A percentile compares a stretch with the other conserved stretches of the same genome.
Conservation (phyloP, 2,888 invertebrate genomes). For the Agrotis exclamationis region DNA sequence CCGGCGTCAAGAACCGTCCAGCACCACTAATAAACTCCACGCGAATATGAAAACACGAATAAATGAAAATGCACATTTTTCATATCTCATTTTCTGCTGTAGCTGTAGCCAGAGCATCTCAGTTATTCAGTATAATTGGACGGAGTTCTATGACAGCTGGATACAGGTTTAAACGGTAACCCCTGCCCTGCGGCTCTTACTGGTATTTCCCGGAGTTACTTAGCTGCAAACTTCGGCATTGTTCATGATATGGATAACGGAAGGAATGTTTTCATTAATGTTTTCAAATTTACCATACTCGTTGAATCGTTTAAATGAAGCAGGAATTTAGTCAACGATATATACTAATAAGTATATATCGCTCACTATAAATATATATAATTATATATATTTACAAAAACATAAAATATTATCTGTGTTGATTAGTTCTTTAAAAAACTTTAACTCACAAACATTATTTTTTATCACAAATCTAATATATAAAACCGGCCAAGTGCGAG, state of each 20-base stretch:
- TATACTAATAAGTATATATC: too few species aligned
- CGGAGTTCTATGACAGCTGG: slow-evolving; percentile 34
- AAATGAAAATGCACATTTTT: slow-evolving; percentile 47
- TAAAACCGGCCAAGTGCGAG: too few species aligned
- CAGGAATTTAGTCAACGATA: too few species aligned
- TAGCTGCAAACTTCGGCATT: slow-evolving; percentile 34
- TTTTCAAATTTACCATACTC: slow-evolving; percentile 15
- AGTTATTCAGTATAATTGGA: slow-evolving; percentile 33
- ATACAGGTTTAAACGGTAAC: slow-evolving; percentile 37
- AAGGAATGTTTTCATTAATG: slow-evolving; percentile 31
- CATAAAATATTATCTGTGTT: too few species aligned
- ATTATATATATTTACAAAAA: too few species aligned
- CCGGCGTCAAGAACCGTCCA: slow-evolving; percentile 66
- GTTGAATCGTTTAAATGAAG: not conserved
- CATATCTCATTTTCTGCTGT: slow-evolving; percentile 25
- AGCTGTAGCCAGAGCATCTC: slow-evolving; percentile 30
- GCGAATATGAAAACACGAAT: slow-evolving; percentile 29
- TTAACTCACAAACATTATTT: too few species aligned
- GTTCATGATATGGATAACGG: slow-evolving; percentile 20
- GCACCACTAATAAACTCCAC: slow-evolving; percentile 57
- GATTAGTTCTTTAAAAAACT: too few species aligned
- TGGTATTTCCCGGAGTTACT: slow-evolving; percentile 32
- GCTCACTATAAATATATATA: too few species aligned
- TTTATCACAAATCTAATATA: too few species aligned
- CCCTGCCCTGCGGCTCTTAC: slow-evolving; percentile 32